Conservation (phyloP, 2,113 vertebrate species). For the Leuciscus idus region DNA sequence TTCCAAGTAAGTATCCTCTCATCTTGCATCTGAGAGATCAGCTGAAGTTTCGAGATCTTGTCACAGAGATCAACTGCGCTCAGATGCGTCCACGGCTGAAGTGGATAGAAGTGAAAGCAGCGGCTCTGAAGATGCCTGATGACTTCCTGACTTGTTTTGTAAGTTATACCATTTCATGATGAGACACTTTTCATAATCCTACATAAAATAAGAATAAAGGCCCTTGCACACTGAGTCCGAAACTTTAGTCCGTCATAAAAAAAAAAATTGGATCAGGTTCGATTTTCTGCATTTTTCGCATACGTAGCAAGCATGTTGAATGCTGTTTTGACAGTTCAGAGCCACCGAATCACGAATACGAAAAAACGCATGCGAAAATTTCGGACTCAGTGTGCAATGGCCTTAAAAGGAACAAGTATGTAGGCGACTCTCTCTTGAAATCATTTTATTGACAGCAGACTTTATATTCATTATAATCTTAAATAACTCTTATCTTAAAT, state of each 20-base stretch:
- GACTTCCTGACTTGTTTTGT: background rate
- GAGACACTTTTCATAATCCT: background rate
- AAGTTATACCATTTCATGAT: too few species aligned
- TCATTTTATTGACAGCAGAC: background rate
- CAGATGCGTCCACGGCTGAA: background rate
- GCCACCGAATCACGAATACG: too few species aligned
- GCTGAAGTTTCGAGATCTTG: background rate
- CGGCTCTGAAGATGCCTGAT: background rate
- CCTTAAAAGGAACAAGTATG: too few species aligned
- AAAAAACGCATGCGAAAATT: too few species aligned
- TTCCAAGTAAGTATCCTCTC: slow-evolving; percentile 25
- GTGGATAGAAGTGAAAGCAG: background rate
- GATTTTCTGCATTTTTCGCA: too few species aligned
- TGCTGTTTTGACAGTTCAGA: too few species aligned
- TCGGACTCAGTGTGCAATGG: too few species aligned
- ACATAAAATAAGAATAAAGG: background rate
- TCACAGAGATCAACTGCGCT: background rate
- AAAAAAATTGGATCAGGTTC: too few species aligned
- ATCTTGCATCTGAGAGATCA: background rate
- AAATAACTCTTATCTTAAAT: too few species aligned
- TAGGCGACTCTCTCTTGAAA: background rate
- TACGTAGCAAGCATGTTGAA: too few species aligned
- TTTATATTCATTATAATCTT: background rate
- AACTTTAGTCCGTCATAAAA: too few species aligned
- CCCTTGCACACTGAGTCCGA: too few species aligned